Evolutionary conservation across 2,888 invertebrate genomes (phyloP).

Genomic region (Watsonalla cultraria): DNA sequence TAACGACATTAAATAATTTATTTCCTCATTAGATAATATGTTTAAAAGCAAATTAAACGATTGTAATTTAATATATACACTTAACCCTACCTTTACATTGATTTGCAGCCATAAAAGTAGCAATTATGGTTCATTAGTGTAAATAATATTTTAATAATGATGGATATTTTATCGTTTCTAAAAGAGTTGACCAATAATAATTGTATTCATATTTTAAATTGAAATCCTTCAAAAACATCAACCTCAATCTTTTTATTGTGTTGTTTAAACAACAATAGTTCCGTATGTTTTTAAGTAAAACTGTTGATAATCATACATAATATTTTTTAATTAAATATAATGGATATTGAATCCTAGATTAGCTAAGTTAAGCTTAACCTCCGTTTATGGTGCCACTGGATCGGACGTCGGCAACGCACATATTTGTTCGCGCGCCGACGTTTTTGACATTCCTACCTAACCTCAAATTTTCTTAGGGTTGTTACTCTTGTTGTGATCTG

Average conservation of each 20-base stretch:
- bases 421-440: constrained; percentile 71
- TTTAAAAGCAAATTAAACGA: constrained; percentile 1
- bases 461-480: constrained; percentile 73
- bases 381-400: constrained; percentile 20
- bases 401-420: constrained; percentile 56
- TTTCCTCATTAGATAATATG: constrained; percentile 1
- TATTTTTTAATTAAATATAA: no score
- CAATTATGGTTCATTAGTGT: constrained; percentile 1
- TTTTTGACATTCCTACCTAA: constrained; percentile 70
- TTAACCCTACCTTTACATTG: background rate
- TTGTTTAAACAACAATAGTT: no score
- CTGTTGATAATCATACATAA: no score
- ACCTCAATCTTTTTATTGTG: no score
- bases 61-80: background rate
- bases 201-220: constrained; percentile 2
- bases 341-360: background rate
- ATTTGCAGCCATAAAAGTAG: background rate
- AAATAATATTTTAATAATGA: background rate
- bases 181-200: background rate
- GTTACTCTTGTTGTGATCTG: constrained; percentile 36
- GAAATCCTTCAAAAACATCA: background rate
- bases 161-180: background rate
- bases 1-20: background rate
- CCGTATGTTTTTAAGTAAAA: no score
- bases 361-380: constrained; percentile 28